phyloP scores from a whole-genome alignment of 2,888 invertebrate genomes.

The Perdita meconis region DNA sequence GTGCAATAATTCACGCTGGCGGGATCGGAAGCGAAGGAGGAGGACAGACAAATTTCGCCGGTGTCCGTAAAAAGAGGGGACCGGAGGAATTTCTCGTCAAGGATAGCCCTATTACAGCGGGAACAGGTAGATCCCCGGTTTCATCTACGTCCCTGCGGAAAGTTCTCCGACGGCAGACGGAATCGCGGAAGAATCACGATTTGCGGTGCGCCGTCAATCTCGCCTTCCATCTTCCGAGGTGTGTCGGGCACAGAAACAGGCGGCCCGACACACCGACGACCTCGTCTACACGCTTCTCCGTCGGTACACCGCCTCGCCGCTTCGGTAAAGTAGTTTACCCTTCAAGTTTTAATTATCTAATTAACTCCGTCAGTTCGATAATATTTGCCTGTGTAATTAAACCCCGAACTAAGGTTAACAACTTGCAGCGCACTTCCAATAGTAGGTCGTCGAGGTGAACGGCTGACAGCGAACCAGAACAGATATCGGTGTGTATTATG shows the following conservation, averaged over 20 bases:
- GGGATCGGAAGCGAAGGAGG: neutral
- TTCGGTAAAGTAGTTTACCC: constrained; percentile 72
- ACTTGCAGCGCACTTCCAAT: constrained; percentile 61
- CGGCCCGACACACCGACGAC: constrained; percentile 2
- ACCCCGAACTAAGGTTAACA: constrained; percentile 72
- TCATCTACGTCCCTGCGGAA: constrained; percentile 36
- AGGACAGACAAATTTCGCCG: constrained; percentile 39
- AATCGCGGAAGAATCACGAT: constrained; percentile 42
- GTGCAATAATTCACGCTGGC: constrained; percentile 16
- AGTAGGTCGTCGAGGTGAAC: constrained; percentile 61
- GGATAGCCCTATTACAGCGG: constrained; percentile 30
- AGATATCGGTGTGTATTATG: constrained; percentile 27
- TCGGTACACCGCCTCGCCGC: constrained; percentile 24
- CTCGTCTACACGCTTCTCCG: constrained; percentile 15
- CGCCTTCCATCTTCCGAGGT: constrained; percentile 48
- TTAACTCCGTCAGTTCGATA: constrained; percentile 78
- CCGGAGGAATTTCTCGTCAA: constrained; percentile 58
- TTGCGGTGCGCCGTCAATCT: constrained; percentile 55
- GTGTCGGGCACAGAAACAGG: constrained; percentile 10
- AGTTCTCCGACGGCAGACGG: constrained; percentile 33
- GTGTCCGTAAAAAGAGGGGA: constrained; percentile 29
- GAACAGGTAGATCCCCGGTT: constrained; percentile 35
- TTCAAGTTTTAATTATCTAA: constrained; percentile 80
- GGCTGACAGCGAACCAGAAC: constrained; percentile 10
- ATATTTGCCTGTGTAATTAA: constrained; percentile 79